Base-by-base conservation (phyloP, 2,888 invertebrate genomes). In the Oscheius sp. region DNA sequence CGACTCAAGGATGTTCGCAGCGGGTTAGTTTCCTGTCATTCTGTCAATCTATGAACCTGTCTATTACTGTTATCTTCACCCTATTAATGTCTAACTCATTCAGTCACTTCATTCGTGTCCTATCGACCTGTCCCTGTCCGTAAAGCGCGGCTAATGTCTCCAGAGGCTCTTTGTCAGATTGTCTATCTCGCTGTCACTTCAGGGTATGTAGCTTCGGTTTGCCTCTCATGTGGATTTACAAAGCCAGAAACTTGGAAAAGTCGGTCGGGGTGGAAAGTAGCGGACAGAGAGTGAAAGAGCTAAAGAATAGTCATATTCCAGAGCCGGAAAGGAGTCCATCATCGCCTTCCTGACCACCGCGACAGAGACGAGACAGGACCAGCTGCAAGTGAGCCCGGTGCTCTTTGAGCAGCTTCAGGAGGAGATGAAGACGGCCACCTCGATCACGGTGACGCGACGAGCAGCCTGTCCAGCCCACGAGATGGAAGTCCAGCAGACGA, bases 401-500 rank as follows among this genome's bases (percentile, higher is more conserved):
- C 51, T 51, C n/a, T 66, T 53, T 29, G 29, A 68, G 9, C 21
- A 35, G 9, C 33, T 68, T 21, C 68, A 68, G 42, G 42, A n/a
- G 13, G 68, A 68, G 42, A 37, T 68, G 9, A n/a, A 53, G 11
- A 35, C 29, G 11, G 77, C 80, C 2, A 73, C 73, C 1, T 73
- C 74, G 57, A 58, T 80, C 4, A 74, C 75, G 9, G 75, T 81
- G 10, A 75, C 74, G 5, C 62, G 60, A n/a, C 75, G 81, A 10
- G 66, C 75, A 29, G 76, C 78, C 21, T 81, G 81, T 35, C 81
- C 79, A 2, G 81, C 79, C 11, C 81, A 81, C 37, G 79, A 81
- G 51, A 71, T 75, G 11, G 73, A 72, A n/a, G 21, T 53, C 42
- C 13, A 21, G 10, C 55, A 9, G 5, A 11, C 10, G 53, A 35